These are phyloP conservation scores for Neotoma lepida DNA, from an alignment of 2,113 vertebrate species.

Conservation along the genomic window DNA sequence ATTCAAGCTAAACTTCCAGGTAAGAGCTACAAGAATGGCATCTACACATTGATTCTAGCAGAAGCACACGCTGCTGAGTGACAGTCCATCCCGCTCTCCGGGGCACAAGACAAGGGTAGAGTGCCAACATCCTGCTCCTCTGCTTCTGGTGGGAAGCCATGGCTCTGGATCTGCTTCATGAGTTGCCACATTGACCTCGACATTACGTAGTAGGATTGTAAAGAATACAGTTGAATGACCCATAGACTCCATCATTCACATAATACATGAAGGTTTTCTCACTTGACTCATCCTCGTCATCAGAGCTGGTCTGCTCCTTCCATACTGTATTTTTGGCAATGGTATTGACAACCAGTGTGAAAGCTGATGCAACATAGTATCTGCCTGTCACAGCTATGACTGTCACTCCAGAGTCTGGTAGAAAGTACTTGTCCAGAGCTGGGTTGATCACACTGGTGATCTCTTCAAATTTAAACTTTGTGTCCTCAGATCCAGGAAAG, in stretches of 20 bases:
- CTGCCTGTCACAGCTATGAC: conserved; percentile 94
- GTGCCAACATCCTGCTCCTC: conserved; percentile 82
- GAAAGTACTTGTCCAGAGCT: conserved; percentile 97
- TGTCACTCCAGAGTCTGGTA: conserved; percentile 87
- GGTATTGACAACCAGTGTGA: conserved; percentile 84
- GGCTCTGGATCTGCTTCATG: no score
- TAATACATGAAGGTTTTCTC: conserved; percentile 96
- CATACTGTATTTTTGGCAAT: conserved; percentile 94
- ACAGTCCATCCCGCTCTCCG: conserved; percentile 90
- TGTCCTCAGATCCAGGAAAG: conserved; percentile 95
- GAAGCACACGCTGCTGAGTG: conserved; percentile 86
- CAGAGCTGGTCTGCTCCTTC: conserved; percentile 90
- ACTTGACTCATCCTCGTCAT: conserved; percentile 91
- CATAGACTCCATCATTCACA: conserved; percentile 94
- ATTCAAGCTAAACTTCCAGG: conserved; percentile 77
- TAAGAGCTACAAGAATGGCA: conserved; percentile 67
- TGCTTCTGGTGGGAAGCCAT: conserved; percentile 81
- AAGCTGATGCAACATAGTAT: conserved; percentile 95
- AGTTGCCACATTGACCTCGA: conserved; percentile 91
- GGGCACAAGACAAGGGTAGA: conserved; percentile 86
- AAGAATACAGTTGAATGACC: conserved; percentile 97
- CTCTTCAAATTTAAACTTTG: conserved; percentile 97
- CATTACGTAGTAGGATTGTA: conserved; percentile 94
- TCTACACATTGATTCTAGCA: conserved; percentile 87
- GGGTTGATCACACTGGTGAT: no score